phyloP scores from a whole-genome alignment of 2,113 vertebrate genomes.

The Seriola rivoliana region DNA sequence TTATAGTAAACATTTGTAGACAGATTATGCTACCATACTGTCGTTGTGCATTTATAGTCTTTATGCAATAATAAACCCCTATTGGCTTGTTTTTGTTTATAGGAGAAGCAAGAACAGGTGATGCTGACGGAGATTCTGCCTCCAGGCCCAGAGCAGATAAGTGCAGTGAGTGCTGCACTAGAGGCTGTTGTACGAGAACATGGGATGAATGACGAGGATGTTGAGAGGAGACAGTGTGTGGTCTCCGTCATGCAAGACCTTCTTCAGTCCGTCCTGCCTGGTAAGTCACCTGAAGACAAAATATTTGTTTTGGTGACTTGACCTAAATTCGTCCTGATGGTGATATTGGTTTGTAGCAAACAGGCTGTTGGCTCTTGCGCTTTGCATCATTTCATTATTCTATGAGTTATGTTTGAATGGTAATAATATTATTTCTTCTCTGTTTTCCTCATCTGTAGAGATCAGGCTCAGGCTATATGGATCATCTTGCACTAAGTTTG shows the following conservation, averaged over 20 bases:
- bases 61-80: background rate
- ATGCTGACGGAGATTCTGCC: conserved; percentile 89
- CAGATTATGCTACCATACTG: background rate
- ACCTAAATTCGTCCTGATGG: background rate
- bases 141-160: conserved; percentile 87
- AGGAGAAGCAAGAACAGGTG: conserved; percentile 92
- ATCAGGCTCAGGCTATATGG: conserved; percentile 95
- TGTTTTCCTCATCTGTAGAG: conserved; percentile 81
- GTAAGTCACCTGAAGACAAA: conserved; percentile 72
- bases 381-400: background rate
- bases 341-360: background rate
- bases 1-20: background rate
- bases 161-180: conserved; percentile 86
- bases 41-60: background rate
- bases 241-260: conserved; percentile 88
- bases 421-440: background rate
- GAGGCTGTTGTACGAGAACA: conserved; percentile 86
- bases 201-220: conserved; percentile 88
- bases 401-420: background rate
- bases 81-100: conserved; percentile 35
- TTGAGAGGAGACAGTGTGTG: conserved; percentile 85
- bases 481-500: conserved; percentile 92
- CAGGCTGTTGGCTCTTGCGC: background rate
- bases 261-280: conserved; percentile 88
- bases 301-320: background rate